These are phyloP conservation scores for Acleris cristana DNA, from an alignment of 2,888 invertebrate species.

Conservation along the genomic window DNA sequence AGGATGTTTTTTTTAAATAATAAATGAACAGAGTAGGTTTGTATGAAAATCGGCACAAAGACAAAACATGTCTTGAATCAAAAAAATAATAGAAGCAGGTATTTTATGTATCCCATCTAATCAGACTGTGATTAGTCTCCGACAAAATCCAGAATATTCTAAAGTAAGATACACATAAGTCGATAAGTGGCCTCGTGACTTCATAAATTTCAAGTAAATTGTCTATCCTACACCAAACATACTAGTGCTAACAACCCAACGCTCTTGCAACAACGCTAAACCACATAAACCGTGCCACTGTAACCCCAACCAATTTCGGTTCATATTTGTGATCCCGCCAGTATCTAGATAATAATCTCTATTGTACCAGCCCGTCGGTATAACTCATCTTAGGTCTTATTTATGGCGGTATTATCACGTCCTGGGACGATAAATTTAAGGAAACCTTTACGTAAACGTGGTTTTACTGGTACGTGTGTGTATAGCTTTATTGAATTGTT, in stretches of 20 bases:
- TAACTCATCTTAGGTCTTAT: constrained; percentile 51
- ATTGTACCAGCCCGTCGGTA: constrained; percentile 44
- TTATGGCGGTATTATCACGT: constrained; percentile 48
- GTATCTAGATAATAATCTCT: constrained; percentile 37
- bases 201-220: no score
- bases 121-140: no score
- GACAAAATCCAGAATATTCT: no score
- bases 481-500: constrained; percentile 8
- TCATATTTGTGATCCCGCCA: constrained; percentile 15
- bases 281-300: constrained; percentile 8
- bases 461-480: constrained; percentile 4
- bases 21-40: no score
- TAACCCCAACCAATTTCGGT: constrained; percentile 21
- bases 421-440: constrained; percentile 20
- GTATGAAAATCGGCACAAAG: no score
- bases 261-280: background rate
- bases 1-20: no score
- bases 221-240: background rate
- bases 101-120: no score
- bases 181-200: no score
- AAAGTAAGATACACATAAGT: no score
- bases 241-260: background rate
- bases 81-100: no score
- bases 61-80: no score
- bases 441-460: constrained; percentile 15